Evolutionary conservation across 1,140 invertebrate genomes (phyloP), one percentile per base, ranked within the genome.

Genomic region (Coenobita brevimanus): DNA sequence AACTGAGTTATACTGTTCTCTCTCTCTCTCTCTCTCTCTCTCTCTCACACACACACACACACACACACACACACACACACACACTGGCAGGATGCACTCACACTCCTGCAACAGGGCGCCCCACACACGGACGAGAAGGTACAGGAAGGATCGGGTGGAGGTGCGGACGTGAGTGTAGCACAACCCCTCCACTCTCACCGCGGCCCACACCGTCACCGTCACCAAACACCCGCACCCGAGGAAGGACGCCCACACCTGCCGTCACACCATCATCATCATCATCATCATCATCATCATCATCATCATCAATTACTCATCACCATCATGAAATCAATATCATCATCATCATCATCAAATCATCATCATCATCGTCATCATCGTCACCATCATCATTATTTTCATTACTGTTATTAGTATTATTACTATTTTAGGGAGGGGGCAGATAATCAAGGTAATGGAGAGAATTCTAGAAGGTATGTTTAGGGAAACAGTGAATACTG

Each of bases 221-320:
- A 73, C 24, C 27, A 83, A 46, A 3, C 27, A 41, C 1, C 17
- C 46, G 50, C 81, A 21, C 41, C 46, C 27, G 6, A 83, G 1
- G n/a, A 71, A 36, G 46, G 71, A 33, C 67, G 50, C 1, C 81
- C 81, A 83, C 43, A 82, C 80, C 80, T 82, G 62, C 38, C n/a
- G n/a, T n/a, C n/a, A n/a, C n/a, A n/a, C n/a, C n/a, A n/a, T n/a
- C n/a, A n/a, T n/a, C n/a, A n/a, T n/a, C n/a, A n/a, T n/a, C n/a
- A n/a, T n/a, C n/a, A n/a, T n/a, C n/a, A n/a, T n/a, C n/a, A n/a
- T n/a, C n/a, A n/a, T n/a, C n/a, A n/a, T n/a, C n/a, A n/a, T n/a
- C n/a, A n/a, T n/a, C n/a, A n/a, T n/a, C n/a, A n/a, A n/a, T n/a
- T n/a, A n/a, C n/a, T n/a, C n/a, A n/a, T n/a, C n/a, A n/a, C n/a